Percentiles rank a stretch among this genome's conserved stretches.
phyloP scores from a whole-genome alignment of 2,888 invertebrate species.

The Bhutanitis thaidina region DNA sequence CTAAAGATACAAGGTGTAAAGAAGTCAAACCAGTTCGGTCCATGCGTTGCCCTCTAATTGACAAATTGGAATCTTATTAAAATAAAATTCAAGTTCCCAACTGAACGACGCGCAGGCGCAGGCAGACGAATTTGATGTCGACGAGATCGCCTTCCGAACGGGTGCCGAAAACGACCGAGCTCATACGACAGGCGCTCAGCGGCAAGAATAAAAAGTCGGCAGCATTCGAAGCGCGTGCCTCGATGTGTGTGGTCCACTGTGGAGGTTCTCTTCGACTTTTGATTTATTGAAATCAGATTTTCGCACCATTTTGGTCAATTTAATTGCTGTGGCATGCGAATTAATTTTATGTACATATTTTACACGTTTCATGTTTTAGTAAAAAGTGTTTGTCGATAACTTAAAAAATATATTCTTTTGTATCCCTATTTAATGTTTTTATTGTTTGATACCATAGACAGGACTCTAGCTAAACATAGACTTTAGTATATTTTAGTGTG shows the following conservation, averaged over 20 bases:
- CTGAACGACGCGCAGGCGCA: conserved; percentile 52
- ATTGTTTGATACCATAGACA: no score
- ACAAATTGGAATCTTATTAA: conserved; percentile 87
- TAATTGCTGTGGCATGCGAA: conserved; percentile 25
- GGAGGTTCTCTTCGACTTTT: conserved; percentile 72
- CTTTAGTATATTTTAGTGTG: no score
- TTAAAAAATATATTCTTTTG: no score
- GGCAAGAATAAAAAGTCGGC: conserved; percentile 71
- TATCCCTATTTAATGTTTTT: no score
- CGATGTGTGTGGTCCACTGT: conserved; percentile 85
- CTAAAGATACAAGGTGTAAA: conserved; percentile 67
- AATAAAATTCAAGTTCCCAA: conserved; percentile 78
- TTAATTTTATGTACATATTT: conserved; percentile 15
- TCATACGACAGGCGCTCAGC: conserved; percentile 54
- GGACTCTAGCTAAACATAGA: no score
- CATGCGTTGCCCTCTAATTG: conserved; percentile 82
- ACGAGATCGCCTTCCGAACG: conserved; percentile 55
- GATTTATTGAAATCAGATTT: conserved; percentile 72
- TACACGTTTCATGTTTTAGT: conserved; percentile 1
- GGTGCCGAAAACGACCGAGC: conserved; percentile 65
- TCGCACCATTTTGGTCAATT: conserved; percentile 55
- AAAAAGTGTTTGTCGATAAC: not conserved
- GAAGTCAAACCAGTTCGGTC: conserved; percentile 72
- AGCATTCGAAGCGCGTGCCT: conserved; percentile 86
- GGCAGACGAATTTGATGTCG: conserved; percentile 42